A percentile compares a stretch with the other conserved stretches of the same genome.
These are phyloP conservation scores for Acrocephalus kingi DNA, from an alignment of 2,113 vertebrate species.

Conservation along the genomic window DNA sequence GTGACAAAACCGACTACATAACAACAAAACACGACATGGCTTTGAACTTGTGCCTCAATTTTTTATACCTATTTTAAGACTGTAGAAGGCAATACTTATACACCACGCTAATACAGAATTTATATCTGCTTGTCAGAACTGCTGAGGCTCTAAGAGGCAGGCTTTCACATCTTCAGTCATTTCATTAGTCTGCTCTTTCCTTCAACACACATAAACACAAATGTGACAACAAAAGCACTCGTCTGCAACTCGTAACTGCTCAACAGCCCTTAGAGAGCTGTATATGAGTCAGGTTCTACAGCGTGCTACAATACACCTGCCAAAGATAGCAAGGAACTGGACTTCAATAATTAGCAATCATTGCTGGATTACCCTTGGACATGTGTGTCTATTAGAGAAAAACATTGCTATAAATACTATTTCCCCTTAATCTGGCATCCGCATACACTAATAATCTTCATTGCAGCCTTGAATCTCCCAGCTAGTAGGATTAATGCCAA, in stretches of 20 bases:
- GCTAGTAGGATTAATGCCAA: neutral
- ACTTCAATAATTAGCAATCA: neutral
- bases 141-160: neutral
- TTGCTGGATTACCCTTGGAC: neutral
- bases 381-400: neutral
- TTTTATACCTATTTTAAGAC: neutral
- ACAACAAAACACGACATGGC: neutral
- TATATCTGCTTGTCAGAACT: neutral
- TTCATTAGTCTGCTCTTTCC: neutral
- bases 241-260: neutral
- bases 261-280: neutral
- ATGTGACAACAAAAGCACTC: neutral
- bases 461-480: neutral
- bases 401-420: neutral
- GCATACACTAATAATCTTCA: neutral
- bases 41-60: neutral
- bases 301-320: neutral
- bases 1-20: neutral
- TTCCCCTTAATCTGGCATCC: neutral
- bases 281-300: neutral
- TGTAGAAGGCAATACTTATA: neutral
- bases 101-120: neutral
- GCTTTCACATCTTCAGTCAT: neutral
- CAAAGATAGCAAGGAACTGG: neutral
- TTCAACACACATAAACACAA: neutral